Base-by-base conservation (phyloP, 2,888 invertebrate species). In the Apodemia zela region DNA sequence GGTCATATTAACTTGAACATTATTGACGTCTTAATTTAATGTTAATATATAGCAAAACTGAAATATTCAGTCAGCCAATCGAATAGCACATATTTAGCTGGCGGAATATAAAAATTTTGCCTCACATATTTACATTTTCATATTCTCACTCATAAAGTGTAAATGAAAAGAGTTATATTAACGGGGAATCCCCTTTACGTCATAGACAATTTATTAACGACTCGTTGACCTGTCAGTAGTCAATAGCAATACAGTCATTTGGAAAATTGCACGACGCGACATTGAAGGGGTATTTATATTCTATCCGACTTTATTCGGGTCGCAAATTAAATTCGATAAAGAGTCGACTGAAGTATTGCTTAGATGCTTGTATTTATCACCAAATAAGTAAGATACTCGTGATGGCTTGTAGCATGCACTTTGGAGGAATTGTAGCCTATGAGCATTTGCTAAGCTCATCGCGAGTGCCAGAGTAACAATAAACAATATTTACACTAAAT, bases 401-500 rank as follows among this genome's bases (percentile, higher is more conserved):
- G 77, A 78, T 79, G 82, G 75, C 71, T 68, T 47, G 38, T 59
- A 61, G 47, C 25, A 63, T 60, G 13, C 54, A 57, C 45, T 57
- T 25, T 57, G 29, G 8, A 25, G 25, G 29, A 57, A 57, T 29
- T 57, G 25, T 29, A 25, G 15, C 25, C 15, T 21, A 29, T 29
- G 5, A 57, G 54, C 54, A 54, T 51, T 61, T 54, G 49, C 76
- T 79, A 80, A 83, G 77, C 80, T 83, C 83, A 82, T 85, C 80
- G 87, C 85, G 84, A 85, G 79, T 85, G 80, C 85, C 87, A 85
- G 80, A 77, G 80, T 86, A 87, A 89, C 85, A 89, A 89, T 89
- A 89, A 89, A 84, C 82, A 84, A 85, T 89, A 89, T 90, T 89
- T 89, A 89, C 88, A 89, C 87, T 89, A 89, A 89, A 70, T 69